phyloP scores from a whole-genome alignment of 2,113 vertebrate species.

The Phrynosoma blainvillii region DNA sequence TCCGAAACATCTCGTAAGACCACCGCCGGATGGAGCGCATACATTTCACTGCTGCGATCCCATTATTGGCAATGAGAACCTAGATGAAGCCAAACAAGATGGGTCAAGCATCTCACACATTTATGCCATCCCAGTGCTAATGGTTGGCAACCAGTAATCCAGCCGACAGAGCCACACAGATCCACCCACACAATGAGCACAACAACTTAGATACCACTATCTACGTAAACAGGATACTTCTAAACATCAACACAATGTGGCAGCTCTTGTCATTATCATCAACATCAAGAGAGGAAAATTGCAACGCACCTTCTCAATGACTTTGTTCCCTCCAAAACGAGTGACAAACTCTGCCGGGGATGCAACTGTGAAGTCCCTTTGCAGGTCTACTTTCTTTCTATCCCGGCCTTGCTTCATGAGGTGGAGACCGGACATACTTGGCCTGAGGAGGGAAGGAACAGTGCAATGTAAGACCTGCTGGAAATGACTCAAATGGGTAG shows the following conservation, averaged over 20 bases:
- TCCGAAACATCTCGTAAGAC: slow-evolving; percentile 99
- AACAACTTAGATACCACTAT: too few species aligned
- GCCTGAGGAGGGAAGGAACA: slow-evolving; percentile 72
- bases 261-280: too few species aligned
- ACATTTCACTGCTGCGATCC: slow-evolving; percentile 98
- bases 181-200: background rate
- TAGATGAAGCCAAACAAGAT: slow-evolving; percentile 52
- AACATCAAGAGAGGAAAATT: background rate
- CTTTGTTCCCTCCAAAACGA: slow-evolving; percentile 96
- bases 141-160: background rate
- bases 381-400: slow-evolving; percentile 91
- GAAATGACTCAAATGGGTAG: background rate
- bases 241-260: too few species aligned
- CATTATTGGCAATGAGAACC: slow-evolving; percentile 99
- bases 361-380: slow-evolving; percentile 97
- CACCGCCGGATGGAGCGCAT: slow-evolving; percentile 99
- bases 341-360: slow-evolving; percentile 98
- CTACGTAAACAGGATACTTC: background rate
- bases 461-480: background rate
- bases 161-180: background rate
- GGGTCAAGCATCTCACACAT: background rate
- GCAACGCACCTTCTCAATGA: slow-evolving; percentile 92
- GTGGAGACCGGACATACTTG: slow-evolving; percentile 98
- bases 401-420: slow-evolving; percentile 95
- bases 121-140: too few species aligned